Conservation (phyloP, 2,797 vertebrate genomes). For the Pseudopleuronectes americanus region DNA sequence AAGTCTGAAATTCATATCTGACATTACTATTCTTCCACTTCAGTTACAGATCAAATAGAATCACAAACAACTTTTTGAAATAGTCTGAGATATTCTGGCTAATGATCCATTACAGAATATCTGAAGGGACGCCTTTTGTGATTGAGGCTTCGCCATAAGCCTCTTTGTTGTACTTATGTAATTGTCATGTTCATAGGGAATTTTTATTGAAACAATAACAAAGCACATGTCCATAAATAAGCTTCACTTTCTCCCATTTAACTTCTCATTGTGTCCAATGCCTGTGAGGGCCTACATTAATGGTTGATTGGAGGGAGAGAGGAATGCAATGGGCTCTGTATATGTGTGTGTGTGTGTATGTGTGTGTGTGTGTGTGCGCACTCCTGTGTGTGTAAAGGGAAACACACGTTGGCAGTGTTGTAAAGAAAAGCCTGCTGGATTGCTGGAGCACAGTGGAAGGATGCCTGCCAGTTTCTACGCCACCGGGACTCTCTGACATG, state of each 20-base stretch:
- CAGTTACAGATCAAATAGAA: slow-evolving; percentile 46
- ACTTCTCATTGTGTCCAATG: slow-evolving; percentile 76
- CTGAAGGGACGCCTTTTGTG: slow-evolving; percentile 60
- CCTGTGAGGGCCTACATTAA: slow-evolving; percentile 77
- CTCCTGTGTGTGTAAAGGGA: slow-evolving; percentile 38
- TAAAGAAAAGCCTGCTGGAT: slow-evolving; percentile 80
- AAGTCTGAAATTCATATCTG: slow-evolving; percentile 38
- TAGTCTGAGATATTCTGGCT: slow-evolving; percentile 45
- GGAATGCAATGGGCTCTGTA: slow-evolving; percentile 49
- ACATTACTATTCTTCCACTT: slow-evolving; percentile 26
- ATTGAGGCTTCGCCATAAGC: slow-evolving; percentile 68
- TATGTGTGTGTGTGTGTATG: slow-evolving; percentile 42
- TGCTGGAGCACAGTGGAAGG: slow-evolving; percentile 74
- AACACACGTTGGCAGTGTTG: slow-evolving; percentile 74
- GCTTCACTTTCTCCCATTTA: slow-evolving; percentile 75
- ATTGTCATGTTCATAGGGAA: slow-evolving; percentile 76
- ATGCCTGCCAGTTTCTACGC: slow-evolving; percentile 78
- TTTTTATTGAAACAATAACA: slow-evolving; percentile 82
- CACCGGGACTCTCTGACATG: slow-evolving; percentile 78
- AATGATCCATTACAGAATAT: slow-evolving; percentile 65
- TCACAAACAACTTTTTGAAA: slow-evolving; percentile 51
- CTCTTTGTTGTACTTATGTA: slow-evolving; percentile 79
- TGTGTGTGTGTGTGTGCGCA: slow-evolving; percentile 36
- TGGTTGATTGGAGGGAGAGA: slow-evolving; percentile 75
- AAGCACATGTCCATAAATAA: slow-evolving; percentile 81